Percentiles rank a stretch among this genome's conserved stretches.
phyloP scores from a whole-genome alignment of 1,140 invertebrate genomes.

The Drosophila rufa region DNA sequence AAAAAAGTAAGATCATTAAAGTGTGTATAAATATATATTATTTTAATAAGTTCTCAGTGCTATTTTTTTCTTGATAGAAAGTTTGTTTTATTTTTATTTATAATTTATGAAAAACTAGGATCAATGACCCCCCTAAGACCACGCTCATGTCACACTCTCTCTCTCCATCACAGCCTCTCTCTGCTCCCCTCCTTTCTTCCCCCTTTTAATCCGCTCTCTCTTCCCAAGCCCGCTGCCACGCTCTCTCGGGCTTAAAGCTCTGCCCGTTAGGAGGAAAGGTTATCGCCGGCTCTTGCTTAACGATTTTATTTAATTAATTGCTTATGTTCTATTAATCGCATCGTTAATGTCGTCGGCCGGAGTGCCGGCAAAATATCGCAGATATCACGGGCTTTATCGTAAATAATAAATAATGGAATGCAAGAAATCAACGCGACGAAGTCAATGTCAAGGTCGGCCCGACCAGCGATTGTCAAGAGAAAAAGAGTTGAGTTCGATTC shows the following conservation, averaged over 20 bases:
- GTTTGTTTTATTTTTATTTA: no score
- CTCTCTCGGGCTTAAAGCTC: constrained; percentile 22
- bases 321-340: constrained; percentile 34
- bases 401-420: constrained; percentile 12
- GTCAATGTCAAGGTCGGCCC: constrained; percentile 35
- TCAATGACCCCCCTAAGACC: neutral
- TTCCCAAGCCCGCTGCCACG: neutral
- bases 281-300: constrained; percentile 30
- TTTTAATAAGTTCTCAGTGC: no score
- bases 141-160: neutral
- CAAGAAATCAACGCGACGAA: constrained; percentile 4
- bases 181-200: no score
- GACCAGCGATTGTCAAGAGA: neutral
- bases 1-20: no score
- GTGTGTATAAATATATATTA: no score
- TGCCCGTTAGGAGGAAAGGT: constrained; percentile 8
- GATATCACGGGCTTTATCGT: constrained; percentile 3
- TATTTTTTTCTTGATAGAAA: no score
- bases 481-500: constrained; percentile 5
- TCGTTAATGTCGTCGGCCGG: constrained; percentile 1
- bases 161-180: neutral
- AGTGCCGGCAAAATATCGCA: constrained; percentile 1
- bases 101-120: no score
- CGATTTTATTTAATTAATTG: constrained; percentile 44
- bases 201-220: neutral